Base-by-base conservation (phyloP, 1,140 invertebrate species). In the Mycetomoellerius zeteki region DNA sequence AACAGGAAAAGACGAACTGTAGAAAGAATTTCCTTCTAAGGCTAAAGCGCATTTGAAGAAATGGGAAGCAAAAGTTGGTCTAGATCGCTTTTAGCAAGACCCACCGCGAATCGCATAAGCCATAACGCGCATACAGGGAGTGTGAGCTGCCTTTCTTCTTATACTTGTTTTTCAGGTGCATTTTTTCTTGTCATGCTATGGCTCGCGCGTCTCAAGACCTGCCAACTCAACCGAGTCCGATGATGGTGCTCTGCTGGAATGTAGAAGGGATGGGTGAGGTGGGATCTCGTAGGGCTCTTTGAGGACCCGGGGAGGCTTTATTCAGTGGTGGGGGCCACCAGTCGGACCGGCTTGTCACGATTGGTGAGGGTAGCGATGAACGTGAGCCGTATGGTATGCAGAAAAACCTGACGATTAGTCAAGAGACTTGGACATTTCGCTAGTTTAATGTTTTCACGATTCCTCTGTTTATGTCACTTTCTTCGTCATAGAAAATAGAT, bases 321-420 rank as follows among this genome's bases (percentile, higher is more conserved):
- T 62, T 69, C 64, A n/a, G 30, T 60, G 71, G 88, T 87, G 86
- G 92, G 87, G 87, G 67, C 62, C 90, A 94, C 92, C 88, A 91
- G 93, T 93, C 91, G 89, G 91, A 94, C 93, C 93, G 92, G 93
- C 92, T 94, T 87, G 87, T 88, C 86, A 77, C 73, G 89, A 86
- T 82, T 88, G 88, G 88, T 81, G 87, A 86, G 88, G 88, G 90
- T 85, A 88, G 85, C 47, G 84, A 56, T 72, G 60, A 88, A 81
- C 69, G 56, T 71, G 60, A 88, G 69, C 76, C 75, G 82, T 86
- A 80, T 85, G 91, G 91, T 93, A 93, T 93, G 92, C 90, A 93
- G 88, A 93, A 93, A 93, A 88, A 91, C 86, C 78, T 88, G 90
- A 87, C 92, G 91, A 92, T 93, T 93, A 93, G 90, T 91, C 91